These are phyloP conservation scores for Portevinia maculata DNA, from an alignment of 2,888 invertebrate genomes.

Conservation along the genomic window DNA sequence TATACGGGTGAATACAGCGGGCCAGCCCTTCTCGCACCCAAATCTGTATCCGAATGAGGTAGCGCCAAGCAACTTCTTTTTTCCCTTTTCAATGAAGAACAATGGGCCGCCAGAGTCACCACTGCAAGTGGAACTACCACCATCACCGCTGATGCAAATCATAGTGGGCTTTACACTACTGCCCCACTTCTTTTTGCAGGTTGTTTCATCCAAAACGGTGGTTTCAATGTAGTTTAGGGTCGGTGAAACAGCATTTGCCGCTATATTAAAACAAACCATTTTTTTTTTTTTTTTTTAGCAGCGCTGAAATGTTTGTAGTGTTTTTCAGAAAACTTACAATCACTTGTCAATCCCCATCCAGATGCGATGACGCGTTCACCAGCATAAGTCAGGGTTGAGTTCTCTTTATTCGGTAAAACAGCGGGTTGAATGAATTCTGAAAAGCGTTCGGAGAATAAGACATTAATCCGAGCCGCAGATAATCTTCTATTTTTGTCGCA, in stretches of 20 bases:
- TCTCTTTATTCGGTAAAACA: slow-evolving; percentile 75
- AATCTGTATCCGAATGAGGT: slow-evolving; percentile 79
- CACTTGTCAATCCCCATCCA: slow-evolving; percentile 79
- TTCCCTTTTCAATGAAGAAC: slow-evolving; percentile 75
- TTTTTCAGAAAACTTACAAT: slow-evolving; percentile 68
- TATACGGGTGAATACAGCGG: slow-evolving; percentile 80
- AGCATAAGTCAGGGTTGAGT: slow-evolving; percentile 73
- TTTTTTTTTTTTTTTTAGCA: too few relatives aligned
- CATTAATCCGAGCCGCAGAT: background rate
- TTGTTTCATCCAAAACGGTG: slow-evolving; percentile 74
- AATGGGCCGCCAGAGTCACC: slow-evolving; percentile 82
- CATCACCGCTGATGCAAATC: slow-evolving; percentile 81
- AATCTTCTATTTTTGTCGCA: background rate
- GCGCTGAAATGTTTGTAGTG: too few relatives aligned
- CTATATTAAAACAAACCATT: background rate
- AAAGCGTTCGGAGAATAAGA: background rate
- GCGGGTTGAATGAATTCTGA: slow-evolving; percentile 76
- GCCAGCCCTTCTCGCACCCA: slow-evolving; percentile 80
- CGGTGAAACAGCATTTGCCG: slow-evolving; percentile 72
- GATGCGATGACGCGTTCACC: slow-evolving; percentile 77
- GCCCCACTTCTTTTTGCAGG: slow-evolving; percentile 75
- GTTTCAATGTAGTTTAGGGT: slow-evolving; percentile 76
- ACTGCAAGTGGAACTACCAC: slow-evolving; percentile 79
- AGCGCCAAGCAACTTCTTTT: slow-evolving; percentile 77
- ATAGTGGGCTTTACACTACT: slow-evolving; percentile 66